Evolutionary conservation across 2,797 vertebrate species (phyloP), one percentile per base, ranked within the genome.

Genomic region (Sebastes nivosus): DNA sequence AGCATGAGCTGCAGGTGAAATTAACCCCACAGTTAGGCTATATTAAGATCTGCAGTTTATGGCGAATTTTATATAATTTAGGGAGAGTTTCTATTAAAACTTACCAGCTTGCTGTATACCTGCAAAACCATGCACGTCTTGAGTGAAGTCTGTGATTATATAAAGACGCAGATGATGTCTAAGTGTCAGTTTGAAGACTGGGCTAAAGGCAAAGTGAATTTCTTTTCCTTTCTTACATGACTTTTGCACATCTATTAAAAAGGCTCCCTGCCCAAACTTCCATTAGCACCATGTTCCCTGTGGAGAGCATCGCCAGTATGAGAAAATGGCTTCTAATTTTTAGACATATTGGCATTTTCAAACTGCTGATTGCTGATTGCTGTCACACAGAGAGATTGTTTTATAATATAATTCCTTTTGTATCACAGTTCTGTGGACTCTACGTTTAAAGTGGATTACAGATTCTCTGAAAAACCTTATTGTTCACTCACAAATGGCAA

Each of bases 301-400:
- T 79, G 74, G 89, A 89, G 89, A 79, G 4, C 77, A 61, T 85
- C 72, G 30, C 87, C 87, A 87, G 84, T 68, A 58, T 81, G 77
- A 91, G 83, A 83, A 89, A 89, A 89, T 81, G 63, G 78, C 83
- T 85, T 80, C 50, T 84, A 82, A 89, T 87, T 84, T 87, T 84
- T 75, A 84, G 79, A 85, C 77, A 85, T 90, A 84, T 88, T 87
- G 63, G 58, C 67, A 88, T 92, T 91, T 91, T 87, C 64, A 87
- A 83, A 85, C 77, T 77, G 76, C 67, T 89, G 80, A 88, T 87
- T 92, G 80, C 84, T 91, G 87, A 93, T 92, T 90, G 86, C 81
- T 87, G 83, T 92, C 89, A 92, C 67, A 74, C 88, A 87, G 87
- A 80, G 90, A 87, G 50, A 77, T 81, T 87, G 81, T 87, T 84